Conservation (phyloP, 2,113 vertebrate species). For the Esox niger region DNA sequence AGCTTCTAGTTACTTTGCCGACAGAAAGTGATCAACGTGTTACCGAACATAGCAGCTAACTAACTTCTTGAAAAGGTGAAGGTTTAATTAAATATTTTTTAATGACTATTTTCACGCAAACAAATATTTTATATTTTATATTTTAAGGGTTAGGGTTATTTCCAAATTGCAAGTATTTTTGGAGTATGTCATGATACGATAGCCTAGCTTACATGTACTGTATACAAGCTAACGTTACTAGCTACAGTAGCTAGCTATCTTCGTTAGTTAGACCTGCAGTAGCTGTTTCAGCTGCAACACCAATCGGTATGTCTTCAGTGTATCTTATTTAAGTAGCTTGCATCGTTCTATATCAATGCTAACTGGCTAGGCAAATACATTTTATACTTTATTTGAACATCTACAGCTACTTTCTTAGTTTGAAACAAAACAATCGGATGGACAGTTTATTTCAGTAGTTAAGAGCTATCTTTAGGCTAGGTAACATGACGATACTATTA, state of each 20-base stretch:
- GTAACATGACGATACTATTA: too few species aligned
- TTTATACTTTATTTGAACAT: too few species aligned
- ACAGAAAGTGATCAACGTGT: neutral
- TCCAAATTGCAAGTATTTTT: neutral
- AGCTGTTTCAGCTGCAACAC: neutral
- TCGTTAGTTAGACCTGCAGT: neutral
- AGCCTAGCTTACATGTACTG: neutral
- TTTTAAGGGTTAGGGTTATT: neutral
- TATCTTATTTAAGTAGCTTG: too few species aligned
- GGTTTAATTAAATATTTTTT: neutral
- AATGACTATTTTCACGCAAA: neutral
- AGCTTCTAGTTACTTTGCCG: neutral
- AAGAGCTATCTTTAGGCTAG: too few species aligned
- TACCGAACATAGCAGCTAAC: slow-evolving; percentile 2
- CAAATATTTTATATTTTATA: neutral
- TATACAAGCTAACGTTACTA: neutral
- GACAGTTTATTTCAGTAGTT: too few species aligned
- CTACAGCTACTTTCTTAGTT: too few species aligned
- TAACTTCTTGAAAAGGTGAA: neutral
- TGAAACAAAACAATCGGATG: too few species aligned
- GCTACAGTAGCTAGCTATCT: too few species aligned
- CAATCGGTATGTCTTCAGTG: neutral
- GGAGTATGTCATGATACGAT: neutral
- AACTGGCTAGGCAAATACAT: too few species aligned
- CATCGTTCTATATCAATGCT: too few species aligned